Conservation (phyloP, 2,888 invertebrate species). For the Leistus spinibarbis region DNA sequence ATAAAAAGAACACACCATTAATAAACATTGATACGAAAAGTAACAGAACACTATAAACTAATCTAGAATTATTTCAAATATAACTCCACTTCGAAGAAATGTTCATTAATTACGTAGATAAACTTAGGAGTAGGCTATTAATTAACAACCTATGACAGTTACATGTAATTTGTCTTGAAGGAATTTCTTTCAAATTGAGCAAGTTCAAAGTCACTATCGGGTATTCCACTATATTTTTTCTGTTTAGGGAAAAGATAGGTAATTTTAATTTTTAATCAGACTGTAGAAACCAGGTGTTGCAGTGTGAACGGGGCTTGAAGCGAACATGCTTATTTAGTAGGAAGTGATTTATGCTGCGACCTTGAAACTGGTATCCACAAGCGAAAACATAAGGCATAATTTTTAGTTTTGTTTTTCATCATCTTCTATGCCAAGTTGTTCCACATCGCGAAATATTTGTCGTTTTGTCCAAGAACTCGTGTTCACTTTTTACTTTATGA, state of each 20-base stretch:
- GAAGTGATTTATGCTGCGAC: conserved; percentile 30
- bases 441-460: conserved; percentile 27
- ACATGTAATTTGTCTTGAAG: conserved; percentile 18
- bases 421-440: not conserved
- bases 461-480: conserved; percentile 29
- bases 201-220: not conserved
- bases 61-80: conserved; percentile 15
- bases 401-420: not conserved
- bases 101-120: conserved; percentile 29
- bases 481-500: conserved; percentile 34
- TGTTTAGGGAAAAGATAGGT: too few relatives aligned
- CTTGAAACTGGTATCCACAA: conserved; percentile 21
- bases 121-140: conserved; percentile 25
- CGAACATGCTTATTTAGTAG: not conserved
- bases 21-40: not conserved
- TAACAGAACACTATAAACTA: not conserved
- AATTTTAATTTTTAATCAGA: not conserved
- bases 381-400: not conserved
- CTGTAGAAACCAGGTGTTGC: not conserved
- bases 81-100: conserved; percentile 10
- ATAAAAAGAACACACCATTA: not conserved
- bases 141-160: conserved; percentile 19
- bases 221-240: not conserved
- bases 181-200: not conserved
- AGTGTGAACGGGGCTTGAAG: not conserved